These are phyloP conservation scores for Lerista edwardsae DNA, from an alignment of 2,797 vertebrate species.

Conservation along the genomic window DNA sequence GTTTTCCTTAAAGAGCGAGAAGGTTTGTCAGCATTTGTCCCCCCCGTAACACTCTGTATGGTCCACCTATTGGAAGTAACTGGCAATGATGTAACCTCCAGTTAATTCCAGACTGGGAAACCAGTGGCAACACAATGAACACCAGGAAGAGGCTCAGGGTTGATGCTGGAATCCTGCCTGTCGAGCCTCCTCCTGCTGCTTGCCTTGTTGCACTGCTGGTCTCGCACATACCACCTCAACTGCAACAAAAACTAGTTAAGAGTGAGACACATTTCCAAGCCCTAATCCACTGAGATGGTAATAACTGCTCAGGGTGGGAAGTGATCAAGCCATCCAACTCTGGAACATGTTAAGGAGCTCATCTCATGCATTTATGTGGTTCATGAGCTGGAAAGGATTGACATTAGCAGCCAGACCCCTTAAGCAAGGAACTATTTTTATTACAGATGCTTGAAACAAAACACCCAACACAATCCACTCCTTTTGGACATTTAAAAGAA, in stretches of 20 bases:
- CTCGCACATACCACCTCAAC: no score
- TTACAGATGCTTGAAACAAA: conserved; percentile 43
- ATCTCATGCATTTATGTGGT: conserved; percentile 66
- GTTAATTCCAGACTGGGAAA: no score
- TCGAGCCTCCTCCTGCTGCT: no score
- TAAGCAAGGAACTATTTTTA: conserved; percentile 59
- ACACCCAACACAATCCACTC: background rate
- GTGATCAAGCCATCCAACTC: conserved; percentile 49
- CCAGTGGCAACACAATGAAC: no score
- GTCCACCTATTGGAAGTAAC: no score
- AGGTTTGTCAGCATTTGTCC: no score
- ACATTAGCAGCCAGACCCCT: conserved; percentile 67
- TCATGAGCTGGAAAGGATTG: conserved; percentile 65
- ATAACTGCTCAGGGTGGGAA: conserved; percentile 52
- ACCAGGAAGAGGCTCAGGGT: no score
- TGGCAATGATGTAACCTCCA: no score
- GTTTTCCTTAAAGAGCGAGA: no score
- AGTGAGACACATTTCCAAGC: conserved; percentile 18
- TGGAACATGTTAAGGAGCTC: conserved; percentile 53
- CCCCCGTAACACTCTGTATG: no score
- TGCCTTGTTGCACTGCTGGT: no score
- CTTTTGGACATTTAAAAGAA: background rate
- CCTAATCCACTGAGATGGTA: background rate
- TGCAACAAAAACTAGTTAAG: background rate
- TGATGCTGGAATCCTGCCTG: no score